phyloP scores from a whole-genome alignment of 2,888 invertebrate species.

The Chymomyza procnemis region DNA sequence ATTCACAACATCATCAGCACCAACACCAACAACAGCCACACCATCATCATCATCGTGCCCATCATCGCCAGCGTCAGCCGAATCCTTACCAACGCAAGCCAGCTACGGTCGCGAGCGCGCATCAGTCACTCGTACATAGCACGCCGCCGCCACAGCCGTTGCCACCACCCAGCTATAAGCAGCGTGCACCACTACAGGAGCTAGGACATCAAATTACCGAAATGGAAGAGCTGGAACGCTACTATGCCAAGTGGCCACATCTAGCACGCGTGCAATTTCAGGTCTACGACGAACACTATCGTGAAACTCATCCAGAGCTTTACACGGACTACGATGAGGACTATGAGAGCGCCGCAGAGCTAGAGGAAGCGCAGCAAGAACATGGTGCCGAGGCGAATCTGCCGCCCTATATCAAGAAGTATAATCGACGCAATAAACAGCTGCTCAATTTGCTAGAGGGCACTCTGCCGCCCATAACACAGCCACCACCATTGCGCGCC shows the following conservation, averaged over 20 bases:
- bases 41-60: constrained; percentile 9
- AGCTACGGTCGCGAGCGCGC: not conserved
- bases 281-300: constrained; percentile 68
- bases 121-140: not conserved
- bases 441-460: constrained; percentile 76
- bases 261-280: constrained; percentile 75
- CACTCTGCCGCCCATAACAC: constrained; percentile 68
- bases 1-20: constrained; percentile 26
- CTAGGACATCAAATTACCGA: constrained; percentile 75
- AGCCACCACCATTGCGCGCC: constrained; percentile 33
- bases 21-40: constrained; percentile 21
- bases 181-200: constrained; percentile 27
- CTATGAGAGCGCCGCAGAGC: constrained; percentile 58
- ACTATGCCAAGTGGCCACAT: constrained; percentile 78
- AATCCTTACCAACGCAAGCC: constrained; percentile 51
- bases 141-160: constrained; percentile 44
- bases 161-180: constrained; percentile 44
- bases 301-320: constrained; percentile 62
- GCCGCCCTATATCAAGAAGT: constrained; percentile 78
- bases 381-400: constrained; percentile 68
- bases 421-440: constrained; percentile 77
- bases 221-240: constrained; percentile 73
- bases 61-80: constrained; percentile 11
- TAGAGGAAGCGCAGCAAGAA: constrained; percentile 62
- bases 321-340: constrained; percentile 67